Evolutionary conservation across 2,797 vertebrate species (phyloP), one percentile per base, ranked within the genome.

Genomic region (Eupleurogrammus muticus): DNA sequence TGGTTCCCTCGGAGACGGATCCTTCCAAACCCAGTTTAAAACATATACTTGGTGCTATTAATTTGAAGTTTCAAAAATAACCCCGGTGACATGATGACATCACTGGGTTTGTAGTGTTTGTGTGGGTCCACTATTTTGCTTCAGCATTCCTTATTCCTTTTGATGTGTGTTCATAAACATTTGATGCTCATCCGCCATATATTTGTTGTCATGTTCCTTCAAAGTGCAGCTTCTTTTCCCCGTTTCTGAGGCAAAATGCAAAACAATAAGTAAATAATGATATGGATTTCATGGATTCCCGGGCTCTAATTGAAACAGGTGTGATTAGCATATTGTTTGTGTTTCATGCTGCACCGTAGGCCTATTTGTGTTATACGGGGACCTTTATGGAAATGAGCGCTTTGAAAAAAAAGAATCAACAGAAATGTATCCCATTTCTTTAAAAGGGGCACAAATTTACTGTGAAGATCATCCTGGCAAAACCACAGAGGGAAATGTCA

Each of bases 401-500:
- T 80, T 84, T 79, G 66, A 73, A 71, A 73, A 66, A 69, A 54
- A 69, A 53, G 28, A 47, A 78, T 80, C 79, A 80, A 77, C 77
- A 81, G 70, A 81, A 89, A 90, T 74, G 73, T 82, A 77, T 82
- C 80, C 77, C 76, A 78, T 85, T 87, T 63, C 76, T 83, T 90
- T 82, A 84, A 87, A 88, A 81, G 75, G 75, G 64, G 67, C 81
- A 83, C 85, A 88, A 71, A 85, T 88, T 84, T 72, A 79, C 79
- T 82, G 84, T 90, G 85, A 87, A 92, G 87, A 89, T 90, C 87
- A 89, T 85, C 60, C 82, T 85, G 83, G 84, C 82, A 77, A 79
- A 88, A 87, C 82, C 87, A 87, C 85, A 84, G 77, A 90, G 81
- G 85, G 69, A 89, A 87, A 89, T 86, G 89, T 89, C 87, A 90